Evolutionary conservation across 2,797 vertebrate genomes (phyloP).

Genomic region (Loris lydekkerianus): DNA sequence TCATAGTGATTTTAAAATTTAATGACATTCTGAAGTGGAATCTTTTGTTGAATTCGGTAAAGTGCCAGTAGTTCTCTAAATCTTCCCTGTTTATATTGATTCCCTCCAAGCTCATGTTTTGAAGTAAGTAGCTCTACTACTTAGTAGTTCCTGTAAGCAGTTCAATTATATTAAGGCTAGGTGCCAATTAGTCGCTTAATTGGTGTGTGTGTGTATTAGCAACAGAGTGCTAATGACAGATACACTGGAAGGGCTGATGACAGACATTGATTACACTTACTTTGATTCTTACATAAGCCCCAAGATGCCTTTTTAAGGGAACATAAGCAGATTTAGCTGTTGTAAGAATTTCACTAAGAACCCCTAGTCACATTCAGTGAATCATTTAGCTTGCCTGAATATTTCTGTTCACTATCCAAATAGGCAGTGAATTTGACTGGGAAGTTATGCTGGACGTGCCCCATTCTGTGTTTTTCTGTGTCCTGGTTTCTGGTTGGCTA

Average conservation of each 20-base stretch:
- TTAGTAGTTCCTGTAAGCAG: neutral
- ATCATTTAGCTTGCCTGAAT: neutral
- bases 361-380: neutral
- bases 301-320: neutral
- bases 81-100: conserved; percentile 6
- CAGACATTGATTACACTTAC: neutral
- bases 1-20: conserved; percentile 38
- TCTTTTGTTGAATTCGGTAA: neutral
- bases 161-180: conserved; percentile 14
- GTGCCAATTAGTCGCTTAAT: conserved; percentile 41
- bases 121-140: neutral
- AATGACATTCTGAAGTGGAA: neutral
- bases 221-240: neutral
- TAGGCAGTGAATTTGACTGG: neutral
- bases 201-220: neutral
- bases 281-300: neutral
- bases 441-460: neutral
- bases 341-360: neutral
- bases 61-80: neutral
- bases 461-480: neutral
- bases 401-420: neutral
- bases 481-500: neutral
- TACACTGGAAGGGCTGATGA: neutral
- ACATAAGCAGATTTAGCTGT: neutral
- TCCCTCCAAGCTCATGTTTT: neutral